phyloP scores from a whole-genome alignment of 1,140 invertebrate genomes.

The Ceratosolen fusciceps region DNA sequence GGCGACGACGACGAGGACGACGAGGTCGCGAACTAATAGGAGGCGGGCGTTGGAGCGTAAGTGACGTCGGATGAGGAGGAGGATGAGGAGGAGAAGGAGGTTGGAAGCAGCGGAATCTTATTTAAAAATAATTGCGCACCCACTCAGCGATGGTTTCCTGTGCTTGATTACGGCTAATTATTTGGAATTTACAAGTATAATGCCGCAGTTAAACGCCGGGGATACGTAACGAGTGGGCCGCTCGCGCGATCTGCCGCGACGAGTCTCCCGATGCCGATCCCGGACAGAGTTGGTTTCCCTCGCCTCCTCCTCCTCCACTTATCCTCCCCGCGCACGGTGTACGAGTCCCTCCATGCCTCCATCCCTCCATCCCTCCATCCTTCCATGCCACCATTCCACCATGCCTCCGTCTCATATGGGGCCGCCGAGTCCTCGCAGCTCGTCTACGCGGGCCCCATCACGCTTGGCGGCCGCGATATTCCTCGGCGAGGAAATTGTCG shows the following conservation, averaged over 20 bases:
- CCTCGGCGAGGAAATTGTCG: slow-evolving; percentile 44
- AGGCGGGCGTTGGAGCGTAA: not conserved
- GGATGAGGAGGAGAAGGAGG: slow-evolving; percentile 14
- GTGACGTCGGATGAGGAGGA: not conserved
- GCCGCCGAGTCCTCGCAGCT: too few relatives aligned
- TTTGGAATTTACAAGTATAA: slow-evolving; percentile 72
- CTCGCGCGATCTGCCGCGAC: slow-evolving; percentile 1
- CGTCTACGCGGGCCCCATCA: slow-evolving; percentile 22
- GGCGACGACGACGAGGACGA: not conserved
- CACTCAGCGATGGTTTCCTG: slow-evolving; percentile 66
- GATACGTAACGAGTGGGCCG: slow-evolving; percentile 62
- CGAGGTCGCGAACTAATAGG: not conserved
- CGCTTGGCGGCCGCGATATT: slow-evolving; percentile 26
- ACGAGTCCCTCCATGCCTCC: too few relatives aligned
- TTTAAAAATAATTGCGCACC: slow-evolving; percentile 69
- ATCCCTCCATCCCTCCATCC: too few relatives aligned
- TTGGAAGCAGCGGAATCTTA: slow-evolving; percentile 41
- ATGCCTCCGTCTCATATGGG: too few relatives aligned
- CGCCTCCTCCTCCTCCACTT: too few relatives aligned
- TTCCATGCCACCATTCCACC: too few relatives aligned
- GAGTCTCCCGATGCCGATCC: not conserved
- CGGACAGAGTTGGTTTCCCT: not conserved
- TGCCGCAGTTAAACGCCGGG: slow-evolving; percentile 64
- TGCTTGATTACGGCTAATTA: slow-evolving; percentile 71
- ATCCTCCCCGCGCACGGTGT: too few relatives aligned